Base-by-base conservation (phyloP, 2,113 vertebrate species). In the Phrynosoma platyrhinos region DNA sequence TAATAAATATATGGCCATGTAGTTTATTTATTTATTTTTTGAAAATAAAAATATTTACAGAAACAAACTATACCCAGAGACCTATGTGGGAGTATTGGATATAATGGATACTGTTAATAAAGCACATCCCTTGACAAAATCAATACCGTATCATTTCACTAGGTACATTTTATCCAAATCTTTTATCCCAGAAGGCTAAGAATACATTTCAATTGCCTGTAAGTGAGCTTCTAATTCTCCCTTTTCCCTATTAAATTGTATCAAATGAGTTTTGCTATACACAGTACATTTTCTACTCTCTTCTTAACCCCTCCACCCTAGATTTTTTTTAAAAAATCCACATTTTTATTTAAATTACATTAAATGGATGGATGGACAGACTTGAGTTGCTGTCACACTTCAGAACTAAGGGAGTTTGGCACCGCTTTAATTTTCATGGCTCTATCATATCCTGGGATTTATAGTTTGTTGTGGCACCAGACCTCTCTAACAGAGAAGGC, bases 171-270 rank as follows among this genome's bases (percentile, higher is more conserved):
- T 76, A 52, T 88, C 68, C 25, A 27, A 72, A 72, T 55, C 32
- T 72, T 80, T 64, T 40, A 27, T 86, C 66, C 47, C 47, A 53
- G 52, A 40, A 79, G 53, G 47, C 79, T 82, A 82, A 66, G 79
- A 82, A 76, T 88, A 82, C 32, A 68, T 88, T 88, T 74, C 10
- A 52, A 47, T 76, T 88, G 79, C n/a, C 79, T 25, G 21, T 88
- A 88, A 88, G 82, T 87, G 79, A 83, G 86, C 52, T 66, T 87
- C 42, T 68, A 47, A 74, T 87, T 82, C 52, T 30, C 30, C 9
- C 42, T 36, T 40, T 47, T 85, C 55, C 25, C 36, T 82, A 20
- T n/a, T 62, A 82, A 88, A 88, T 66, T 58, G 16, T 66, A n/a
- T 66, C 42, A 66, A 64, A 82, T 36, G 30, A 30, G 36, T 27